Base-by-base conservation (phyloP, 2,113 vertebrate genomes). In the Bubo bubo region DNA sequence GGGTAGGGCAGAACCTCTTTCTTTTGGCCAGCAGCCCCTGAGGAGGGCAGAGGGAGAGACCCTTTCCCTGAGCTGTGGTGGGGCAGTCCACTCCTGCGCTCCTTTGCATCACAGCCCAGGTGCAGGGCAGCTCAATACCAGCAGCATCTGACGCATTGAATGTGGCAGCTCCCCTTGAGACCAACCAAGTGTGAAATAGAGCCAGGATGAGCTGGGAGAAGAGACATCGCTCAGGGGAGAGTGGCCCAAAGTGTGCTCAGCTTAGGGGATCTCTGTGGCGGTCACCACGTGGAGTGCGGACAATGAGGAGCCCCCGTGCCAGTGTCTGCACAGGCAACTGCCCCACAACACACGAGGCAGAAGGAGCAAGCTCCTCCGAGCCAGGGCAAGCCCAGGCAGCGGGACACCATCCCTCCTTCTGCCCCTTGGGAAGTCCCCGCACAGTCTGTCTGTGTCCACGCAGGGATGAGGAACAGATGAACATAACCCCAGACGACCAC, bases 261-360 rank as follows among this genome's bases (percentile, higher is more conserved):
- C 52, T 56, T 4, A 4, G 24, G 72, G 55, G 12, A 27, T 10
- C 18, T n/a, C 67, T 73, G 70, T 58, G 72, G 50, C 49, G 26
- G 52, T 4, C n/a, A 35, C 50, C 49, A 32, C 5, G 0, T 4
- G 55, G 4, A 7, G 50, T 9, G 15, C 0, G 1, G 35, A 39
- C 15, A 13, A 2, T 2, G 45, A 86, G 53, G 41, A 58, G 5
- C 47, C 17, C 35, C 35, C 12, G 2, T 4, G 16, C 27, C 17
- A 5, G 8, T 4, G 30, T 14, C 45, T 23, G 22, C 24, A 18
- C 7, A 1, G 2, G 28, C 41, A 41, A 4, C 43, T 30, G 27
- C 16, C 49, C 66, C 55, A 20, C 28, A 5, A 4, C 24, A 2
- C 1, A 35, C 28, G 5, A 5, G 22, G 63, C 23, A 4, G 1